phyloP scores from a whole-genome alignment of 2,888 invertebrate species.

The Tachystola acroxantha region DNA sequence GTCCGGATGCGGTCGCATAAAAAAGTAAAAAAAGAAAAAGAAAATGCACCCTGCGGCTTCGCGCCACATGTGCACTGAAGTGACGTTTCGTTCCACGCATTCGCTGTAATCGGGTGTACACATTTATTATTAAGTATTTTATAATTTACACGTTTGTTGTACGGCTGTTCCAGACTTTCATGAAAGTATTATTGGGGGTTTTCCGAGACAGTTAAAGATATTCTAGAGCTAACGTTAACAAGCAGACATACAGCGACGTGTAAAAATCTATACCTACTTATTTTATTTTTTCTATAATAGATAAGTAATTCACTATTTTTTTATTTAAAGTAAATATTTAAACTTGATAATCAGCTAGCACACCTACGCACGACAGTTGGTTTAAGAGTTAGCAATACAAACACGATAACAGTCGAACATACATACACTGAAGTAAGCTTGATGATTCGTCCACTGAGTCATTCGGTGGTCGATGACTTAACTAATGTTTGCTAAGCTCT shows the following conservation, averaged over 20 bases:
- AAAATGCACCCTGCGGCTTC: slow-evolving; percentile 34
- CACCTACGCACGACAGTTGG: not conserved
- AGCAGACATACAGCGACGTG: too few relatives aligned
- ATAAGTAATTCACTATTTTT: too few relatives aligned
- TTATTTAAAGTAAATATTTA: too few relatives aligned
- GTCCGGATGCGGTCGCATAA: slow-evolving; percentile 27
- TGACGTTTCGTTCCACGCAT: slow-evolving; percentile 2
- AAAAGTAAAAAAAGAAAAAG: slow-evolving; percentile 22
- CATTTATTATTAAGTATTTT: not conserved
- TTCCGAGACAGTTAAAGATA: too few relatives aligned
- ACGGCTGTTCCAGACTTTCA: too few relatives aligned
- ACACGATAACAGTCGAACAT: slow-evolving; percentile 12
- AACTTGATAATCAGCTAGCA: too few relatives aligned
- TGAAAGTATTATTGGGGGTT: too few relatives aligned
- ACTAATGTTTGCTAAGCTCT: not conserved
- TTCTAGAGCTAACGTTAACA: too few relatives aligned
- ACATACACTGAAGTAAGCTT: slow-evolving; percentile 1
- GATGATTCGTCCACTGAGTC: slow-evolving; percentile 5
- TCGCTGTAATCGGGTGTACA: not conserved
- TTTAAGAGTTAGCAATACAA: slow-evolving; percentile 5
- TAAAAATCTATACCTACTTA: too few relatives aligned
- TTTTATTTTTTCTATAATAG: too few relatives aligned
- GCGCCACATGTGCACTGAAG: slow-evolving; percentile 22
- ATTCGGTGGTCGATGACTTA: slow-evolving; percentile 1
- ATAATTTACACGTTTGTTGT: too few relatives aligned